Conservation (phyloP, 1,140 invertebrate species). For the Ips nitidus region DNA sequence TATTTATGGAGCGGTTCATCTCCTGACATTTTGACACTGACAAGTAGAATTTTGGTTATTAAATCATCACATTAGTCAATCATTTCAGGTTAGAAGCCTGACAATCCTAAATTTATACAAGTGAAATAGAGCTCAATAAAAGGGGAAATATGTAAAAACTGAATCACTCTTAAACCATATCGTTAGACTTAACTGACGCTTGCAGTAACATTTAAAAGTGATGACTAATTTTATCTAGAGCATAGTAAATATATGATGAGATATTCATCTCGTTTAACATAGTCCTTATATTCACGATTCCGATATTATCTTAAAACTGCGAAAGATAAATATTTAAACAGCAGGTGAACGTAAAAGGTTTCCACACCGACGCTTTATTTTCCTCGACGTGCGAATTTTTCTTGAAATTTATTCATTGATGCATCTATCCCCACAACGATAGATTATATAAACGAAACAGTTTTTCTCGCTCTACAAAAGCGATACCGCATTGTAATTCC, state of each 20-base stretch:
- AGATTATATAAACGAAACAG: conserved; percentile 15
- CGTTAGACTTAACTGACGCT: no score
- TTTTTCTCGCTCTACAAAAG: conserved; percentile 15
- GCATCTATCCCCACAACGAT: not conserved
- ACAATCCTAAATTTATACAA: not conserved
- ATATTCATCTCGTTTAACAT: no score
- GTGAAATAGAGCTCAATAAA: no score
- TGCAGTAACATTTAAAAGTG: no score
- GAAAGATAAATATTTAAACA: not conserved
- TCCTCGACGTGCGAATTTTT: conserved; percentile 1
- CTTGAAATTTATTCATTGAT: conserved; percentile 18
- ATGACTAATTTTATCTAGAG: no score
- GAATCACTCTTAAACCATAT: no score
- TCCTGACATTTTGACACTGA: conserved; percentile 18
- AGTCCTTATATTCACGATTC: no score
- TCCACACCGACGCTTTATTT: not conserved
- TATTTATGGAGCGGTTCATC: conserved; percentile 18
- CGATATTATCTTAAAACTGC: no score
- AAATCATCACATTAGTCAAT: no score
- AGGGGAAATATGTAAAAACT: no score
- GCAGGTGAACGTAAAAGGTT: conserved; percentile 2
- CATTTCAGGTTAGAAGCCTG: conserved; percentile 1
- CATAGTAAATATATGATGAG: no score
- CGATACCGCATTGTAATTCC: conserved; percentile 15
- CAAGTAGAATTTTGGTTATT: no score